Evolutionary conservation across 2,888 invertebrate genomes (phyloP).

Genomic region (Philaethria dido): DNA sequence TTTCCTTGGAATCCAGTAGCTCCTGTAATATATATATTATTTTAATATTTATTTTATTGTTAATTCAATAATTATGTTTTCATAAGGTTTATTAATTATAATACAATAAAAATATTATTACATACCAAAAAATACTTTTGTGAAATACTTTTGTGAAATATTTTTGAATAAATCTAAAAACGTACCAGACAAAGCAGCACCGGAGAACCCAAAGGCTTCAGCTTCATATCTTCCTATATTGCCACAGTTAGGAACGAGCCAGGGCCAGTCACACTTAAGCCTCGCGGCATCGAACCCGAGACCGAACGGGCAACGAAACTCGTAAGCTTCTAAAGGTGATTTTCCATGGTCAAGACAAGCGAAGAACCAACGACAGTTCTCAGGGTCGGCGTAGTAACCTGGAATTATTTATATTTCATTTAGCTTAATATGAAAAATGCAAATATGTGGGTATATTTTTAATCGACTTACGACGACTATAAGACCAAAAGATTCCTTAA

Average conservation of each 20-base stretch:
- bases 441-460: too few relatives aligned
- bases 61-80: background rate
- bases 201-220: constrained; percentile 74
- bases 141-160: background rate
- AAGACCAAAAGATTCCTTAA: too few relatives aligned
- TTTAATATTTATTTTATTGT: too few relatives aligned
- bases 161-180: background rate
- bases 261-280: constrained; percentile 91
- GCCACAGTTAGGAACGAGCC: constrained; percentile 87
- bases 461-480: too few relatives aligned
- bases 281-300: constrained; percentile 89
- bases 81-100: background rate
- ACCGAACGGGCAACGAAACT: constrained; percentile 92
- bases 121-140: too few relatives aligned
- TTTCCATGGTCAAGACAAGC: constrained; percentile 90
- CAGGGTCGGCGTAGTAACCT: constrained; percentile 92
- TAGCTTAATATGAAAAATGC: background rate
- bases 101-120: background rate
- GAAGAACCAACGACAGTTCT: constrained; percentile 93
- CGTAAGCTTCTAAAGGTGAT: constrained; percentile 87
- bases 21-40: constrained; percentile 54
- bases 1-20: constrained; percentile 76
- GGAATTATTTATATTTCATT: constrained; percentile 17
- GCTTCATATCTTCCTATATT: constrained; percentile 81
- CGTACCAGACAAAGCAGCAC: constrained; percentile 69